Evolutionary conservation across 2,888 invertebrate species (phyloP), one percentile per base, ranked within the genome.

Genomic region (Coenonympha arcania): DNA sequence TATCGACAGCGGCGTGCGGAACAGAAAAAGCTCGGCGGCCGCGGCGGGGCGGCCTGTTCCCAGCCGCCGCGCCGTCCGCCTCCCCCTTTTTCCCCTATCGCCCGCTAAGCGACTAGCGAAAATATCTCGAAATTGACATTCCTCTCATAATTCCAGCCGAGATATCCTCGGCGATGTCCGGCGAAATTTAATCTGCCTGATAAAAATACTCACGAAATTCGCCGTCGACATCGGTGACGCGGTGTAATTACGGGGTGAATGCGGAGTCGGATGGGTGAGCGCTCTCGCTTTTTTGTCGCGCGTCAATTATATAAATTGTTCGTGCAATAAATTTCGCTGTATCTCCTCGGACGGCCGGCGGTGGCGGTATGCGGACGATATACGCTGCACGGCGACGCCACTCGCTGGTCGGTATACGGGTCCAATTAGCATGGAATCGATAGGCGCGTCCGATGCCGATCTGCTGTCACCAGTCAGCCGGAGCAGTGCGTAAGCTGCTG

Each of bases 351-450:
- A 78, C 71, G 76, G 64, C 60, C 66, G 73, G 69, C 64, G 30
- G 30, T 63, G 71, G 71, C 65, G 76, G 73, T 76, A 79, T 79
- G 78, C 76, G 74, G 69, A 62, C 66, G 63, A 54, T 68, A 66
- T 68, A 70, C n/a, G 68, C 71, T 71, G n/a, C n/a, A n/a, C n/a
- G n/a, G n/a, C n/a, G n/a, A n/a, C n/a, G n/a, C n/a, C n/a, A n/a
- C n/a, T 54, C 60, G 58, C 33, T 48, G 66, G 69, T 65, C 73
- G 65, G 65, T 62, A 58, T 59, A 59, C 73, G 71, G 66, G 72
- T 70, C 86, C 87, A 87, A 87, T 87, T 86, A 87, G 87, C 81
- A 82, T 80, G 85, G 80, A 75, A 80, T 83, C 84, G 86, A 85
- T 82, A 80, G 84, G 76, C 76, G 70, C 74, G 71, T 68, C 66